Evolutionary conservation across 1,140 invertebrate species (phyloP).

Genomic region (Mizuhopecten yessoensis): DNA sequence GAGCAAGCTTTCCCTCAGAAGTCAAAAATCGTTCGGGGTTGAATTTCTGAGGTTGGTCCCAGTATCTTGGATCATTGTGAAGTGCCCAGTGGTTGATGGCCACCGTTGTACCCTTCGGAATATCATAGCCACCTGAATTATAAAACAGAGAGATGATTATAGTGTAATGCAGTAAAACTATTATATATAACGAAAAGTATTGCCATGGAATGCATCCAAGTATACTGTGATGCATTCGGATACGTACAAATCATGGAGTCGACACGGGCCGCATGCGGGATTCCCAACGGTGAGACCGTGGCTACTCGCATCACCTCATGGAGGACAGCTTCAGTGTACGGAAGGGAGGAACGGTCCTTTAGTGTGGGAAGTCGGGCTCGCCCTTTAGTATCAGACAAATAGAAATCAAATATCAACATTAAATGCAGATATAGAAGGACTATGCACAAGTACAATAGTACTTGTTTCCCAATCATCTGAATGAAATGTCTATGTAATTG

Average conservation of each 20-base stretch:
- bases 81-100: slow-evolving; percentile 91
- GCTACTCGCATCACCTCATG: slow-evolving; percentile 37
- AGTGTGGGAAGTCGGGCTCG: slow-evolving; percentile 89
- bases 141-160: too few relatives aligned
- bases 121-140: slow-evolving; percentile 82
- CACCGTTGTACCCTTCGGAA: slow-evolving; percentile 91
- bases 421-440: too few relatives aligned
- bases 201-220: too few relatives aligned
- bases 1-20: slow-evolving; percentile 64
- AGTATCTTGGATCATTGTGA: slow-evolving; percentile 89
- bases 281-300: not conserved
- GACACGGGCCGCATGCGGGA: not conserved
- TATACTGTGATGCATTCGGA: not conserved
- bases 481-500: too few relatives aligned
- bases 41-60: slow-evolving; percentile 89
- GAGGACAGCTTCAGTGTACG: slow-evolving; percentile 66
- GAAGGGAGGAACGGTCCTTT: slow-evolving; percentile 86
- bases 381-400: slow-evolving; percentile 82
- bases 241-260: not conserved
- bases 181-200: too few relatives aligned
- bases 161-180: too few relatives aligned
- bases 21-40: slow-evolving; percentile 87
- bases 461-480: too few relatives aligned
- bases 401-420: too few relatives aligned
- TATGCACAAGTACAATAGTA: too few relatives aligned